These are phyloP conservation scores for Mystacornis crossleyi DNA, from an alignment of 2,113 vertebrate species.

Conservation along the genomic window DNA sequence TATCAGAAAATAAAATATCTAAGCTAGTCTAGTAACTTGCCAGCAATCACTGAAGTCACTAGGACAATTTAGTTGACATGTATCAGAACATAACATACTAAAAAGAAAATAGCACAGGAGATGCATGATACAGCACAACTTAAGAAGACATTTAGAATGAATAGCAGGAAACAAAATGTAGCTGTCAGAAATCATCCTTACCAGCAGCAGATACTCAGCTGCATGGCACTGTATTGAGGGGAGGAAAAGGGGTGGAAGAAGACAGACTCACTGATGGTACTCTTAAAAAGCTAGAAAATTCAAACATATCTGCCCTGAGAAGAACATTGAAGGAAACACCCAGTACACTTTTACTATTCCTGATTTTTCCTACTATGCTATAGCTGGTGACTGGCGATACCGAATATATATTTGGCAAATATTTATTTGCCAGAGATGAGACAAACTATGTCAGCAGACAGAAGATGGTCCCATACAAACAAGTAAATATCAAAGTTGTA, in stretches of 20 bases:
- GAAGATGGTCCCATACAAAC: background rate
- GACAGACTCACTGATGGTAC: background rate
- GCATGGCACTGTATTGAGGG: background rate
- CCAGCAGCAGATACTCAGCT: background rate
- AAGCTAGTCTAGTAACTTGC: background rate
- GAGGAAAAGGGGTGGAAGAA: fast-evolving
- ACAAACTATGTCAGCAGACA: background rate
- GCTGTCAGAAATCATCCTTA: background rate
- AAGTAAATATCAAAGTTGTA: background rate
- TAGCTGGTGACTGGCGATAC: background rate
- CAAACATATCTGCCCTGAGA: background rate
- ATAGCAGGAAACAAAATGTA: background rate
- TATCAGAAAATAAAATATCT: background rate
- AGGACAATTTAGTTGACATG: background rate
- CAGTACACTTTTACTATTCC: background rate
- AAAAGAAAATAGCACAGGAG: background rate
- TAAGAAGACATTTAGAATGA: background rate
- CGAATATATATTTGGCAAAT: background rate
- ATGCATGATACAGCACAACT: background rate
- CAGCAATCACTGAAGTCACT: background rate
- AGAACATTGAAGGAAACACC: background rate
- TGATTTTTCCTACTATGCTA: background rate
- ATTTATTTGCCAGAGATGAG: background rate
- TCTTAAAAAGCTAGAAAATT: background rate
- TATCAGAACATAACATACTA: background rate